These are phyloP conservation scores for Leistus spinibarbis DNA, from an alignment of 2,888 invertebrate species.

Conservation along the genomic window DNA sequence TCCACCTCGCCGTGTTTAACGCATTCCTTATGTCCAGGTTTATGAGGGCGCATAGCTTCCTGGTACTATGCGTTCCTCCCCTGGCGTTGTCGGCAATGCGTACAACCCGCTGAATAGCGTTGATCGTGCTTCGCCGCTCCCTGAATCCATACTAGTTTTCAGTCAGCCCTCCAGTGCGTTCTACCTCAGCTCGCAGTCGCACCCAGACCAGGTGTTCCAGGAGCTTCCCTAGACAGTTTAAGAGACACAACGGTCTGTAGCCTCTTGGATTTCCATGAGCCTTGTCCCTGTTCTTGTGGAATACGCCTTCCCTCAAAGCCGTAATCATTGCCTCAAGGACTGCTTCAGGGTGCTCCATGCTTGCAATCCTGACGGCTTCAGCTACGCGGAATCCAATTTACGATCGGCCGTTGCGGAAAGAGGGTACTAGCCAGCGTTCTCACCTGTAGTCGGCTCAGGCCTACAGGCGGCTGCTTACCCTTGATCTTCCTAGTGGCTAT, in stretches of 20 bases:
- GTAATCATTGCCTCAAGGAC: not conserved
- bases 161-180: not conserved
- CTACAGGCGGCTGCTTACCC: not conserved
- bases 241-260: not conserved
- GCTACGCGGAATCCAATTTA: not conserved
- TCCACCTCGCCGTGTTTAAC: not conserved
- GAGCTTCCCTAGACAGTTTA: too few species aligned
- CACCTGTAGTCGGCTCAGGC: not conserved
- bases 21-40: not conserved
- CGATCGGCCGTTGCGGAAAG: not conserved
- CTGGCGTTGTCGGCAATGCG: not conserved
- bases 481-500: not conserved
- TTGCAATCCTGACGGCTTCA: not conserved
- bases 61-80: not conserved
- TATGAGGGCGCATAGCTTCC: not conserved
- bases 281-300: not conserved
- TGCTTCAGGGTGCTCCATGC: not conserved
- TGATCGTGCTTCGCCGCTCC: too few species aligned
- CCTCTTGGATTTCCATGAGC: not conserved
- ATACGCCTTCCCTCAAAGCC: not conserved
- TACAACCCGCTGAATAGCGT: not conserved
- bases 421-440: not conserved
- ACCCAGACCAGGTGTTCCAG: not conserved
- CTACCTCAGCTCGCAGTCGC: not conserved
- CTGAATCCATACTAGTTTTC: conserved; percentile 3